Evolutionary conservation across 2,113 vertebrate species (phyloP), one percentile per base, ranked within the genome.

Genomic region (Macquaria australasica): DNA sequence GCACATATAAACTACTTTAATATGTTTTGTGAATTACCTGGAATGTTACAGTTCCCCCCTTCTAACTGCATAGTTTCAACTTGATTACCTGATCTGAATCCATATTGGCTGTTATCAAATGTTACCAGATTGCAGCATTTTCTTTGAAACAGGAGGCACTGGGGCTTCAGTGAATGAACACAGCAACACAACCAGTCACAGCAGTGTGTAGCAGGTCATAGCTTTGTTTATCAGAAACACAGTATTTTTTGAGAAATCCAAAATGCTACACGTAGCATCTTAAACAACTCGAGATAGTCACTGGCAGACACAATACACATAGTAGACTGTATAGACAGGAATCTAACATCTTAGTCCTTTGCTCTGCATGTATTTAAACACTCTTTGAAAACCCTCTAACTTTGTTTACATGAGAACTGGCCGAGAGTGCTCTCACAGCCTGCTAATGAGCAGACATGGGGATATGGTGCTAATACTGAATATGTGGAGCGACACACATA

Each of bases 381-480:
- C 68, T 69, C 81, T 39, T 80, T 69, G 72, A 88, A 89, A 79
- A 83, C 67, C 55, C 72, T 86, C 81, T 75, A 86, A 86, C 81
- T 84, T 84, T 89, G 77, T 77, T 67, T 80, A 74, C 75, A 25
- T 77, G 79, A 77, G 66, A 83, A 58, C 69, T 81, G 83, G 76
- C 82, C 53, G 34, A 85, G 72, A 79, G 73, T 41, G 53, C 73
- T 81, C 81, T 80, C 6, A 41, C 67, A 79, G 83, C 71, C 74
- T 79, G 75, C 78, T 91, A 91, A 91, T 86, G 90, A 91, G 88
- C 85, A 84, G 81, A 71, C 81, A 71, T 79, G 70, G 83, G 80
- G 83, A 89, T 87, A 69, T 63, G 71, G 15, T 60, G 66, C 68
- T 77, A 79, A 84, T 79, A 31, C 77, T 72, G 67, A 78, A 67